Evolutionary conservation across 2,888 invertebrate genomes (phyloP).

Genomic region (Pristionchus exspectatus): DNA sequence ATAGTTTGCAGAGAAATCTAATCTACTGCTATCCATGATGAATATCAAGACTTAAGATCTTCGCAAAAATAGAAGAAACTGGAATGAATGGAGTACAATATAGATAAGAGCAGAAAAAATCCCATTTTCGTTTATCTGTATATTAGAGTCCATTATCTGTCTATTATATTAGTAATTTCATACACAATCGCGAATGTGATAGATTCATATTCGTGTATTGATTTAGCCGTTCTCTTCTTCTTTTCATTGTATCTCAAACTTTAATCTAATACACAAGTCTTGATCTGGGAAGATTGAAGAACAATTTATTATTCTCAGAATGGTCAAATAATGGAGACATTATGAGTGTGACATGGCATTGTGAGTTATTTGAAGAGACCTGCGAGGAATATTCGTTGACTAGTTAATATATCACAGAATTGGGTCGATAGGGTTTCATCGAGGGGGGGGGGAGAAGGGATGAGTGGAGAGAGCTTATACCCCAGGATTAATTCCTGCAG

Average conservation of each 20-base stretch:
- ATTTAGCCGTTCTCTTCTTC: no score
- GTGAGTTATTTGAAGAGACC: slow-evolving; percentile 19
- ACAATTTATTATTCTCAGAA: background rate
- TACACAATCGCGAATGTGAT: no score
- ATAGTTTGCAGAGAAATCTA: no score
- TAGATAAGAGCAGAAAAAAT: no score
- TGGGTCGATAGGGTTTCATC: background rate
- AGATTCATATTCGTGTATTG: no score
- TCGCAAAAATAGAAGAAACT: no score
- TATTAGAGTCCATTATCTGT: no score
- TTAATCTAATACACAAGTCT: background rate
- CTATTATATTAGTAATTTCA: no score
- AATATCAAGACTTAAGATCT: no score
- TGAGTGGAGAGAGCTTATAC: background rate
- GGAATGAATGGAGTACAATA: no score
- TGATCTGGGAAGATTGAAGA: background rate
- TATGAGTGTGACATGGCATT: slow-evolving; percentile 43
- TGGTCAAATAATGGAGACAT: background rate
- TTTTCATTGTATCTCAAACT: background rate
- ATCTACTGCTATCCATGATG: no score
- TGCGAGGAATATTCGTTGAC: background rate
- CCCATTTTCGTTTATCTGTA: no score
- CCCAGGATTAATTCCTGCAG: slow-evolving; percentile 52
- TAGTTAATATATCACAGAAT: slow-evolving; percentile 1
- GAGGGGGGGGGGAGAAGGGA: background rate